Percentiles rank a stretch among this genome's conserved stretches.
Conservation (phyloP, 2,888 invertebrate species). For the Tromatobia lineatoria region DNA sequence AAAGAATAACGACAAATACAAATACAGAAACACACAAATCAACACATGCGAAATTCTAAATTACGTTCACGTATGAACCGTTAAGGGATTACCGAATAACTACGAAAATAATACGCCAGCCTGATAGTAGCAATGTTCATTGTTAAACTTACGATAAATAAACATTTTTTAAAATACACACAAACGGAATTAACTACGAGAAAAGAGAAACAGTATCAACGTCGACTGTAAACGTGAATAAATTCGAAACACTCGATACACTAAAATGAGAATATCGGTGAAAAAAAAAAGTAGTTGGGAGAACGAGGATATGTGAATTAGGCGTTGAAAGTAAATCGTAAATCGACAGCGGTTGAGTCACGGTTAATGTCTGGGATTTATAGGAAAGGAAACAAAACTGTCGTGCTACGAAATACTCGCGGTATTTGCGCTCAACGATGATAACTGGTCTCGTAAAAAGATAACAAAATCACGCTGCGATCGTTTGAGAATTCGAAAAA, state of each 20-base stretch:
- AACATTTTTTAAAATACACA: conserved; percentile 59
- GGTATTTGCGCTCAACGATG: conserved; percentile 18
- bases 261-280: not conserved
- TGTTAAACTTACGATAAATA: conserved; percentile 56
- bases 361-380: conserved; percentile 14
- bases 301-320: conserved; percentile 6
- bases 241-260: not conserved
- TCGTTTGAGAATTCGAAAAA: conserved; percentile 6
- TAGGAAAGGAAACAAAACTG: conserved; percentile 11
- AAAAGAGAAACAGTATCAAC: not conserved
- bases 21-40: conserved; percentile 48
- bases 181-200: conserved; percentile 28
- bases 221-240: not conserved
- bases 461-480: conserved; percentile 32
- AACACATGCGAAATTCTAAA: conserved; percentile 77
- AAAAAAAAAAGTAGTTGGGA: not conserved
- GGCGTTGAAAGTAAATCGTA: conserved; percentile 26
- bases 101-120: conserved; percentile 60
- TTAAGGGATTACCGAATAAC: conserved; percentile 74
- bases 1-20: conserved; percentile 52
- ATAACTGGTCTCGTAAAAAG: not conserved
- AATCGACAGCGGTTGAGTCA: conserved; percentile 10
- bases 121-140: conserved; percentile 67
- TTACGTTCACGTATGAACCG: conserved; percentile 76
- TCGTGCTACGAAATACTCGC: not conserved